Evolutionary conservation across 2,113 vertebrate genomes (phyloP), one percentile per base, ranked within the genome.

Genomic region (Barbus barbus): DNA sequence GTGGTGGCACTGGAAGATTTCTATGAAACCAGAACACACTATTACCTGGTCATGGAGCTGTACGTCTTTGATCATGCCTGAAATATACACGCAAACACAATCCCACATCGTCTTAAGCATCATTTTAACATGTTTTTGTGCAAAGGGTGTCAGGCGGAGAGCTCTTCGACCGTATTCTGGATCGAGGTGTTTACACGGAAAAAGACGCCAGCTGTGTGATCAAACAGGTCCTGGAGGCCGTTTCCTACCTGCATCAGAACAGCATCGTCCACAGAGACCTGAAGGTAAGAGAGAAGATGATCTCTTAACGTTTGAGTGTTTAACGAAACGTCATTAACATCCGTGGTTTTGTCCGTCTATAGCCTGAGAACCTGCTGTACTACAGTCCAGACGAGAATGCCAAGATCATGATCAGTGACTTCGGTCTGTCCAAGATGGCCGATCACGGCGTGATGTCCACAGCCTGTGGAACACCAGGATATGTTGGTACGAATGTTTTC

Each of bases 361-460:
- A 99, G 97, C 97, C 97, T 2, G 97, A 99, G 91, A 99, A 99
- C 91, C 93, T 99, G 36, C 94, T 99, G 12, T 99, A 96, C 92
- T 96, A 96, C 72, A 97, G 93, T 46, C 92, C 95, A 0, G 97
- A 98, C 1, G 95, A 97, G 85, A 96, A 99, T 48, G 94, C 97
- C 3, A 99, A 97, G 89, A 99, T 99, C 90, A 98, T 99, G 97
- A 96, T 99, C 90, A 99, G 96, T 6, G 97, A 99, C 88, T 98
- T 99, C 0, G 97, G 97, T 26, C 89, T 99, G 87, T 99, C 97
- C 0, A 99, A 99, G 89, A 96, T 97, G 84, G 85, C 96, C 74
- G 97, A 97, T 86, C 96, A 93, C 0, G 97, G 97, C 0, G 92
- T 97, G 86, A 98, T 98, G 97, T 97, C 96, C 46, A 99, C 97